Evolutionary conservation across 2,888 invertebrate species (phyloP).

Genomic region (Psylliodes chrysocephalus): DNA sequence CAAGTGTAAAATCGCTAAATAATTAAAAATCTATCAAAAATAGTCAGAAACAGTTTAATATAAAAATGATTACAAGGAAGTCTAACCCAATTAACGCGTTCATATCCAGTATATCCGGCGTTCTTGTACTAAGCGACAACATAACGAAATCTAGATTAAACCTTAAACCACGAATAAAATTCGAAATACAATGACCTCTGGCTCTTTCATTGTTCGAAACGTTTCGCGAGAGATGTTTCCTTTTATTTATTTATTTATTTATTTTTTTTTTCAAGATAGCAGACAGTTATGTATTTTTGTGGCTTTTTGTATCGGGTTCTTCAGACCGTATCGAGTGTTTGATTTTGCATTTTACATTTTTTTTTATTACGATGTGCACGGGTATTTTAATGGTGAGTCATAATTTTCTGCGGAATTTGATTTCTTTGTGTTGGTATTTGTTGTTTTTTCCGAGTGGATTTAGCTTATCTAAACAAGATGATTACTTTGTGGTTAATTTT

Average conservation of each 20-base stretch:
- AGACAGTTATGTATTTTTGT: constrained; percentile 6
- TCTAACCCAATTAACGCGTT: too few species aligned
- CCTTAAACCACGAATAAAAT: too few species aligned
- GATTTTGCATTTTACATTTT: neutral
- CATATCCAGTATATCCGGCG: too few species aligned
- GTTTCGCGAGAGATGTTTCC: neutral
- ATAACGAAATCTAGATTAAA: too few species aligned
- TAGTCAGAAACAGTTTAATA: too few species aligned
- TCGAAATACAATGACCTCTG: too few species aligned
- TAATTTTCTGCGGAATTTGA: neutral
- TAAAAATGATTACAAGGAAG: too few species aligned
- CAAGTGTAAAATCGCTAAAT: too few species aligned
- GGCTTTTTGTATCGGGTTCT: neutral
- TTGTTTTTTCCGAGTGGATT: neutral
- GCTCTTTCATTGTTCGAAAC: constrained; percentile 2
- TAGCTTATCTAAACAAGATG: neutral
- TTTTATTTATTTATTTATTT: too few species aligned
- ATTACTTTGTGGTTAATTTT: too few species aligned
- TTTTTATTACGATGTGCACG: neutral
- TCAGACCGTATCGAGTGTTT: constrained; percentile 4
- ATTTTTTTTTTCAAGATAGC: neutral
- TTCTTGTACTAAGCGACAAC: too few species aligned
- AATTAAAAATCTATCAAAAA: too few species aligned
- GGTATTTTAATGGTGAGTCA: neutral
- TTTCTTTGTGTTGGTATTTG: neutral